These are phyloP conservation scores for Psittacus erithacus DNA, from an alignment of 2,113 vertebrate genomes.

Conservation along the genomic window DNA sequence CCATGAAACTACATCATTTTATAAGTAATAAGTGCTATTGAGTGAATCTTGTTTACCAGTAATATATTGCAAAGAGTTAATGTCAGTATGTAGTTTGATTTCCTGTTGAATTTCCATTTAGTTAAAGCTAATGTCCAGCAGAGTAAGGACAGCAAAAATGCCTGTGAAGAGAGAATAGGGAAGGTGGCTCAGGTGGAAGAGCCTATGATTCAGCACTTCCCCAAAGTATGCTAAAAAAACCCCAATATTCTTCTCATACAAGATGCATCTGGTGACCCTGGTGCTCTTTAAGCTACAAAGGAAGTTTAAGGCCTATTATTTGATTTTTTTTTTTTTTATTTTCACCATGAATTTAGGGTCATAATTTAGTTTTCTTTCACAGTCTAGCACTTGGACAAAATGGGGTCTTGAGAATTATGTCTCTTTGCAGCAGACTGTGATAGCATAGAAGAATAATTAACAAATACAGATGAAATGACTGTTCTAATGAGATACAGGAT, in stretches of 20 bases:
- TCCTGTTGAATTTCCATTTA: background rate
- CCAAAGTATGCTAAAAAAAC: background rate
- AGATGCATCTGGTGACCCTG: background rate
- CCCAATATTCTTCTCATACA: background rate
- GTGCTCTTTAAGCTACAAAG: background rate
- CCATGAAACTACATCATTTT: background rate
- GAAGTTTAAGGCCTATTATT: background rate
- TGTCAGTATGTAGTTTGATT: background rate
- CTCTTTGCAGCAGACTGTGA: background rate
- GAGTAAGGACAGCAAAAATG: background rate
- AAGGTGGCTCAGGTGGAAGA: background rate
- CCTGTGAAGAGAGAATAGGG: background rate
- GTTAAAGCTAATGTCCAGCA: background rate
- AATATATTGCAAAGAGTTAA: background rate
- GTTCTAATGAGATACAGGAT: background rate
- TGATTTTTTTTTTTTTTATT: background rate
- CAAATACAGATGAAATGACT: background rate
- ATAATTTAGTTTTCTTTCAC: background rate
- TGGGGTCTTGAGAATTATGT: background rate
- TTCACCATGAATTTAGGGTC: background rate
- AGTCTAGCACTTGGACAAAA: background rate
- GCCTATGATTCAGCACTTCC: background rate
- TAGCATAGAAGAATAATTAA: background rate
- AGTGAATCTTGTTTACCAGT: background rate
- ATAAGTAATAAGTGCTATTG: background rate